phyloP scores from a whole-genome alignment of 2,888 invertebrate species.

The Anticlea derivata region DNA sequence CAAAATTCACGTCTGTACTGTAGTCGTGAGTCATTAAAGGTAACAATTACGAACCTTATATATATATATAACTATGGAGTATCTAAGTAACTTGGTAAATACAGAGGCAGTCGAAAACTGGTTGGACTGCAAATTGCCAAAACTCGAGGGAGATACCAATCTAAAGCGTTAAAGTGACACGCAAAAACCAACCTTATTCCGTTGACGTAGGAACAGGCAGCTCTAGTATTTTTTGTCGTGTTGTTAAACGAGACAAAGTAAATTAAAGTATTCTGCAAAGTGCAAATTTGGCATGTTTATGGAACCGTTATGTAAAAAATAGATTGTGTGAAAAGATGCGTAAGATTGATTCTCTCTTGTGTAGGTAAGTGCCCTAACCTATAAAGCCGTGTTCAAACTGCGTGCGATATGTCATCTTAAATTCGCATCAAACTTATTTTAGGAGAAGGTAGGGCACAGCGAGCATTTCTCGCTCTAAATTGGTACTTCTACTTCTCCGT shows the following conservation, averaged over 20 bases:
- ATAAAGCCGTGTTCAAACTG: too few species aligned
- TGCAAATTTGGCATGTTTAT: slow-evolving; percentile 22
- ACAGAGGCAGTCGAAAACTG: slow-evolving; percentile 28
- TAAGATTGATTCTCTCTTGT: too few species aligned
- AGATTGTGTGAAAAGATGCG: slow-evolving; percentile 26
- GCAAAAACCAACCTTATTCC: slow-evolving; percentile 18
- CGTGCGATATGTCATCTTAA: too few species aligned
- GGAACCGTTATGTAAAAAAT: slow-evolving; percentile 20
- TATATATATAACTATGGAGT: too few species aligned
- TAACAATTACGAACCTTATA: slow-evolving; percentile 19
- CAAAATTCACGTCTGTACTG: slow-evolving; percentile 6
- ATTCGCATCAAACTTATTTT: too few species aligned
- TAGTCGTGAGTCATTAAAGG: slow-evolving; percentile 17
- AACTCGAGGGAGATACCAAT: slow-evolving; percentile 30
- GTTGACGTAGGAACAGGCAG: background rate
- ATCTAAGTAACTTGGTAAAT: slow-evolving; percentile 15
- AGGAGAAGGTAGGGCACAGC: too few species aligned
- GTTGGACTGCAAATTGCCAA: slow-evolving; percentile 28
- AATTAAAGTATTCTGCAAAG: slow-evolving; percentile 20
- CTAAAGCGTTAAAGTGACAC: slow-evolving; percentile 11
- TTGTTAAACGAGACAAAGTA: slow-evolving; percentile 12
- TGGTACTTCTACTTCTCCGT: too few species aligned
- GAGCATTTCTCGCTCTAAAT: too few species aligned
- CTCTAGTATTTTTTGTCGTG: slow-evolving; percentile 3
- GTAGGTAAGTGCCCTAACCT: too few species aligned